Percentiles rank a stretch among this genome's conserved stretches.
phyloP scores from a whole-genome alignment of 2,113 vertebrate species.

The Caretta caretta region DNA sequence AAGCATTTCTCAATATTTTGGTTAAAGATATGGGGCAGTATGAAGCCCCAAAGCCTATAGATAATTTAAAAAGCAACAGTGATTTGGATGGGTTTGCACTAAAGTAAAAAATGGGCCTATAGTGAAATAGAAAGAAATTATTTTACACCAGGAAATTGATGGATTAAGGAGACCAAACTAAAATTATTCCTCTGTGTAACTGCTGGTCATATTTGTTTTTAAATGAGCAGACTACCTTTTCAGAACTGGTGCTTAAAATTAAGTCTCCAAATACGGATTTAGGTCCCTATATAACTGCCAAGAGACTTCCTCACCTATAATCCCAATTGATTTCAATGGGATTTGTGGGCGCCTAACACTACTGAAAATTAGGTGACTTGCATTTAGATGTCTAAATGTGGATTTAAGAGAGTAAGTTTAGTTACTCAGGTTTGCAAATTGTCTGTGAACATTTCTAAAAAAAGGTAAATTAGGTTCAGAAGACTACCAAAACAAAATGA shows the following conservation, averaged over 20 bases:
- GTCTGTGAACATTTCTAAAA: background rate
- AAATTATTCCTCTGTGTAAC: background rate
- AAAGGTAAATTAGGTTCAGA: background rate
- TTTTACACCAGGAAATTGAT: background rate
- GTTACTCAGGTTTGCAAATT: background rate
- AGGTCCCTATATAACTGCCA: background rate
- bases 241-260: background rate
- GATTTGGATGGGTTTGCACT: background rate
- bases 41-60: background rate
- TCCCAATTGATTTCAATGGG: background rate
- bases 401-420: background rate
- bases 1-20: background rate
- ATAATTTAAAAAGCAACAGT: background rate
- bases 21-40: background rate
- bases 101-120: background rate
- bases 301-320: background rate
- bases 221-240: background rate
- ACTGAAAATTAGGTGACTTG: background rate
- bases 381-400: background rate
- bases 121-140: background rate
- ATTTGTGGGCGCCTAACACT: background rate
- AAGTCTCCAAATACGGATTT: background rate
- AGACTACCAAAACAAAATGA: background rate
- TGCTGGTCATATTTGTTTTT: background rate
- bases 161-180: background rate